Percentiles rank a stretch among this genome's conserved stretches.
phyloP scores from a whole-genome alignment of 2,113 vertebrate species.

The Rhegmatorhina hoffmannsi region DNA sequence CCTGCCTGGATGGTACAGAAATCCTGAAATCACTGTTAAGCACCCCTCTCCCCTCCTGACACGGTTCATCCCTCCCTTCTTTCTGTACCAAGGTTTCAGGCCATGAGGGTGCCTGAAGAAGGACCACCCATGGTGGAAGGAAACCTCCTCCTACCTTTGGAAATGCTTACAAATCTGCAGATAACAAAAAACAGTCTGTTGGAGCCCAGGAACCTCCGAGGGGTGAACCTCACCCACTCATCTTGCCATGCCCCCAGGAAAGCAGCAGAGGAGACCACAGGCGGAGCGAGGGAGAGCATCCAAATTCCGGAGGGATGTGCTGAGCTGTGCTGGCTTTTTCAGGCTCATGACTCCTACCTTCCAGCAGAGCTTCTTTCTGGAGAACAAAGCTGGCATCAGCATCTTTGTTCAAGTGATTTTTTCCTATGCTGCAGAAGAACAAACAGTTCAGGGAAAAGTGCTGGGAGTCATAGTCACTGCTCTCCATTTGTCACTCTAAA shows the following conservation, averaged over 20 bases:
- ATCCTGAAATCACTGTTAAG: not conserved
- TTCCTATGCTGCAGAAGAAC: not conserved
- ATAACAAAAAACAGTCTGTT: not conserved
- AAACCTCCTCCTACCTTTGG: not conserved
- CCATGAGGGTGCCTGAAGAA: not conserved
- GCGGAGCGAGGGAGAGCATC: not conserved
- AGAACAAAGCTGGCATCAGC: not conserved
- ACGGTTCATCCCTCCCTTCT: not conserved
- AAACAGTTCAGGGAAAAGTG: not conserved
- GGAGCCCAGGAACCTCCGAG: not conserved
- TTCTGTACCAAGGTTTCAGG: not conserved
- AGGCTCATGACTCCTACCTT: conserved; percentile 29
- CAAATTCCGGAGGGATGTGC: not conserved
- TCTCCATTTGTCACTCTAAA: not conserved
- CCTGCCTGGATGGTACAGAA: not conserved
- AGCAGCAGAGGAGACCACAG: conserved; percentile 12
- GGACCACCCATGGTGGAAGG: conserved; percentile 25
- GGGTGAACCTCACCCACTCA: not conserved
- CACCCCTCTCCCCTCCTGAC: not conserved
- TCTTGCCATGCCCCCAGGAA: not conserved
- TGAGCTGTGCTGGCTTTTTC: not conserved
- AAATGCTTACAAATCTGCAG: not conserved
- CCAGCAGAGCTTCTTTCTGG: not conserved
- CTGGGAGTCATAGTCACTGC: not conserved
- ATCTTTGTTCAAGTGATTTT: not conserved